These are phyloP conservation scores for Gymnothorax javanicus DNA, from an alignment of 2,797 vertebrate species.

Conservation along the genomic window DNA sequence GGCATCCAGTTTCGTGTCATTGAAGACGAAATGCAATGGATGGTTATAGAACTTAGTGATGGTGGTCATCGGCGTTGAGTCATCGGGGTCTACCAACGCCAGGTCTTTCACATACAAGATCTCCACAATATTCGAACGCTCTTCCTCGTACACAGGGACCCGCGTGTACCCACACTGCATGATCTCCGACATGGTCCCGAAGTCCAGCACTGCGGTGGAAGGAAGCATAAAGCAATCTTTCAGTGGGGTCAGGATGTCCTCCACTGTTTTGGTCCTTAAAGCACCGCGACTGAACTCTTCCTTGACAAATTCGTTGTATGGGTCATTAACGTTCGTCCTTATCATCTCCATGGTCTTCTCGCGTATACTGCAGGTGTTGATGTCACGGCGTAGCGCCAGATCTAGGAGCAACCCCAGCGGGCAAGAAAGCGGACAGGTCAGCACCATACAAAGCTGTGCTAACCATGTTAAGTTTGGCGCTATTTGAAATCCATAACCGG, in stretches of 20 bases:
- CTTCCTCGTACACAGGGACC: conserved; percentile 90
- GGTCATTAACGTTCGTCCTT: conserved; percentile 78
- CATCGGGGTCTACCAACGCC: conserved; percentile 86
- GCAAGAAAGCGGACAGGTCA: conserved; percentile 81
- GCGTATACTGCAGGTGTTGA: conserved; percentile 75
- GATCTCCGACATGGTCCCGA: conserved; percentile 87
- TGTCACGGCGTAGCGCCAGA: conserved; percentile 72
- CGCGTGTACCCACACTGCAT: conserved; percentile 92
- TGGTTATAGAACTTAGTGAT: conserved; percentile 95
- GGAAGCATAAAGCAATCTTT: conserved; percentile 92
- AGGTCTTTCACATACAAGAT: conserved; percentile 89
- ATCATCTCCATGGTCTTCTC: conserved; percentile 81
- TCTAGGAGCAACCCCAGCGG: conserved; percentile 84
- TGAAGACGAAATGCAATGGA: conserved; percentile 90
- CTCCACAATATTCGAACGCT: conserved; percentile 89
- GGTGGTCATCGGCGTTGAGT: conserved; percentile 87
- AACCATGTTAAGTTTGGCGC: conserved; percentile 81
- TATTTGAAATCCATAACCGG: conserved; percentile 80
- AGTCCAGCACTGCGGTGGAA: conserved; percentile 79
- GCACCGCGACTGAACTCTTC: conserved; percentile 85
- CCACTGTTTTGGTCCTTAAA: conserved; percentile 84
- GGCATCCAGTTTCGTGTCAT: conserved; percentile 90
- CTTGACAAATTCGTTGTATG: conserved; percentile 86
- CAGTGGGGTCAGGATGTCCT: conserved; percentile 87
- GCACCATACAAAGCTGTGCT: conserved; percentile 81